Evolutionary conservation across 1,140 invertebrate species (phyloP).

Genomic region (Temnothorax nylanderi): DNA sequence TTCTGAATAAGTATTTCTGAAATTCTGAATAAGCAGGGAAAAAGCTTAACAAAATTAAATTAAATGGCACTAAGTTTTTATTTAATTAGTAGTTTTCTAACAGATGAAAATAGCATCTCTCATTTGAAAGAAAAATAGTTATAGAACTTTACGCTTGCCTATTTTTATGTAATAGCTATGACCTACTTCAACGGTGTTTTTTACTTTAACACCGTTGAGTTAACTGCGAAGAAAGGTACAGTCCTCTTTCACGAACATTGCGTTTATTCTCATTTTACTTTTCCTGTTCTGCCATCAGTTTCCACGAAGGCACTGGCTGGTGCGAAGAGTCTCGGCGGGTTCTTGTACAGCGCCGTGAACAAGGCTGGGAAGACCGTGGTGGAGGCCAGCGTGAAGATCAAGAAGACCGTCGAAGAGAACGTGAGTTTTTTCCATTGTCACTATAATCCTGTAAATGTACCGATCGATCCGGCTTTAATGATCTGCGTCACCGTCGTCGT

Average conservation of each 20-base stretch:
- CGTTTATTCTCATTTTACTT: conserved; percentile 51
- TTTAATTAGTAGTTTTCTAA: neutral
- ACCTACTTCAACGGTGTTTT: neutral
- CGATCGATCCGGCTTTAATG: conserved; percentile 33
- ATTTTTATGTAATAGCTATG: conserved; percentile 4
- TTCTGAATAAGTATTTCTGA: neutral
- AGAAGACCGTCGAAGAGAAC: conserved; percentile 98
- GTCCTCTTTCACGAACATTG: conserved; percentile 8
- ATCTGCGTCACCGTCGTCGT: neutral
- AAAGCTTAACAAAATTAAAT: neutral
- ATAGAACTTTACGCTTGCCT: neutral
- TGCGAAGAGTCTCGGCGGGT: conserved; percentile 96
- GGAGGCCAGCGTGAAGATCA: conserved; percentile 95
- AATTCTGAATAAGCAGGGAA: neutral
- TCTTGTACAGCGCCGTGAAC: conserved; percentile 95
- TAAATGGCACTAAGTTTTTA: neutral
- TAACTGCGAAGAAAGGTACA: neutral
- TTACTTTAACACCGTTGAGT: neutral
- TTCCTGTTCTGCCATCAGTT: conserved; percentile 86
- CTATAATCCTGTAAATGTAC: neutral
- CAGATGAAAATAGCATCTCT: neutral
- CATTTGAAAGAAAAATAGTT: neutral
- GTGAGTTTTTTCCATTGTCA: conserved; percentile 87
- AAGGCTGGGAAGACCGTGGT: conserved; percentile 93
- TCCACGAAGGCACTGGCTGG: conserved; percentile 96